A percentile compares a stretch with the other conserved stretches of the same genome.
phyloP scores from a whole-genome alignment of 2,113 vertebrate species.

The Rhombomys opimus region DNA sequence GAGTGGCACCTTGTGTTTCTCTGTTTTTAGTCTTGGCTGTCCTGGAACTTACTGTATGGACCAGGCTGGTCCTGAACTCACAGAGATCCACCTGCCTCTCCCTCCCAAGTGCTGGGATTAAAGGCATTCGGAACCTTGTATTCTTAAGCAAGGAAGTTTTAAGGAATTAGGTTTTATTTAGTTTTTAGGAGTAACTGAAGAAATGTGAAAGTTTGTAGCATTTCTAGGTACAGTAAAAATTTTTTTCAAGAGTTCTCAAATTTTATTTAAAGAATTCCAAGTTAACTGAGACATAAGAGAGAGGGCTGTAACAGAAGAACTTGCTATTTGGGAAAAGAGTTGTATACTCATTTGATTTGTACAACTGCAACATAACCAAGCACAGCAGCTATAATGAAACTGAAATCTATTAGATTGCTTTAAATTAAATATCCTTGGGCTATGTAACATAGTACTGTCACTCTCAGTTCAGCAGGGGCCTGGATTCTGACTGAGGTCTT shows the following conservation, averaged over 20 bases:
- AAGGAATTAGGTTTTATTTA: conserved; percentile 46
- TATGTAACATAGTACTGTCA: not conserved
- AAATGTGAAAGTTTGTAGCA: conserved; percentile 50
- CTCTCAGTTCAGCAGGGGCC: too few relatives aligned
- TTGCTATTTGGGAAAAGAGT: not conserved
- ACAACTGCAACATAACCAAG: conserved; percentile 20
- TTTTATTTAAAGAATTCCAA: not conserved
- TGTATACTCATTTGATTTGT: not conserved
- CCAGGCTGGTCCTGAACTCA: too few relatives aligned
- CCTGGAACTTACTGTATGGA: too few relatives aligned
- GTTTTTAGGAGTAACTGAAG: conserved; percentile 23
- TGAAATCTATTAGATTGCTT: not conserved
- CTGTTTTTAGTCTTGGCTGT: too few relatives aligned
- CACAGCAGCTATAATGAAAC: conserved; percentile 34
- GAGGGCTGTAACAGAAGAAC: not conserved
- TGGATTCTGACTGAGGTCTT: too few relatives aligned
- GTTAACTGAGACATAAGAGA: not conserved
- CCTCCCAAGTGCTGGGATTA: too few relatives aligned
- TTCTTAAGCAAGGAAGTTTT: conserved; percentile 50
- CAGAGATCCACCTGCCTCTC: too few relatives aligned
- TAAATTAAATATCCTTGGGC: not conserved
- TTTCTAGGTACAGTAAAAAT: conserved; percentile 28
- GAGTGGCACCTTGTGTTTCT: not conserved
- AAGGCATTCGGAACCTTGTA: not conserved
- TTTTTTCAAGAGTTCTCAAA: conserved; percentile 39